These are phyloP conservation scores for Macropus fuliginosus DNA, from an alignment of 2,797 vertebrate species.

Conservation along the genomic window DNA sequence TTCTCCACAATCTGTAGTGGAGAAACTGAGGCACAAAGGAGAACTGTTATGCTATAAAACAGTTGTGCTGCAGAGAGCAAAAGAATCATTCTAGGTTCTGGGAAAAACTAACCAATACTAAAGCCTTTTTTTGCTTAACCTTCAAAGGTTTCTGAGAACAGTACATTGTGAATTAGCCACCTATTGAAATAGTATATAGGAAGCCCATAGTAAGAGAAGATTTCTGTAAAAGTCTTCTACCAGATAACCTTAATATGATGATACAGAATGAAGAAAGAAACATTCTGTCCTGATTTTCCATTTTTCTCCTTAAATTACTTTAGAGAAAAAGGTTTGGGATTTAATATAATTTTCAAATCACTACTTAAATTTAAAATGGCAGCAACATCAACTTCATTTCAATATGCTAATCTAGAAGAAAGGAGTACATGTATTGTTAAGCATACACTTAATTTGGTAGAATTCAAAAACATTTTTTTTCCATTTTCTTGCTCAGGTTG, in stretches of 20 bases:
- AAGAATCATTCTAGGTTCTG: neutral
- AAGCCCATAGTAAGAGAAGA: constrained; percentile 54
- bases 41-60: neutral
- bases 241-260: constrained; percentile 70
- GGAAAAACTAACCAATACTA: neutral
- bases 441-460: constrained; percentile 62
- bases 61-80: neutral
- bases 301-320: constrained; percentile 71
- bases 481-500: constrained; percentile 63
- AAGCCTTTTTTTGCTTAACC: neutral
- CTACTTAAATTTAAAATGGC: constrained; percentile 48
- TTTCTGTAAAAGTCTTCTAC: constrained; percentile 67
- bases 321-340: neutral
- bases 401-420: constrained; percentile 65
- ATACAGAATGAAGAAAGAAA: constrained; percentile 74
- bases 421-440: constrained; percentile 16
- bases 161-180: fast-evolving
- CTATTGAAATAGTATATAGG: constrained; percentile 49
- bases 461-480: constrained; percentile 64
- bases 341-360: constrained; percentile 44
- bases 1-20: neutral
- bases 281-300: constrained; percentile 60
- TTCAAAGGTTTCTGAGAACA: constrained; percentile 12
- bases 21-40: neutral
- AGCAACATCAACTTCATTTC: constrained; percentile 59